Conservation (phyloP, 1,140 invertebrate genomes). For the Antheraea pernyi region DNA sequence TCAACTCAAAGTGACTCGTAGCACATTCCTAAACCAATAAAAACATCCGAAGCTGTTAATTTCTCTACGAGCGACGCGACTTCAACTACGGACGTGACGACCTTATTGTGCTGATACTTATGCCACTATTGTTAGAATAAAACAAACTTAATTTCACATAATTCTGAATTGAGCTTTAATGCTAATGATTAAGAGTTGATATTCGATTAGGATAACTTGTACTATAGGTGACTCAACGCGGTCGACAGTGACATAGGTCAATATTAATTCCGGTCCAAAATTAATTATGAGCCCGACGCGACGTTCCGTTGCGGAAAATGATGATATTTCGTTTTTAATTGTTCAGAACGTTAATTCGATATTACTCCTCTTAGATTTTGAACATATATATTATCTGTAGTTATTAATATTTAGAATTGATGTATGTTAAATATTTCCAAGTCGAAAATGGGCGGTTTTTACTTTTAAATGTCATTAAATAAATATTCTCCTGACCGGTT, state of each 20-base stretch:
- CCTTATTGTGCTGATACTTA: constrained; percentile 54
- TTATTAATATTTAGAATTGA: too few relatives aligned
- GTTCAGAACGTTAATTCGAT: too few relatives aligned
- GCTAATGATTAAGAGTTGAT: constrained; percentile 7
- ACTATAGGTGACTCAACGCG: not conserved
- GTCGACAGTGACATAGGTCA: constrained; percentile 43
- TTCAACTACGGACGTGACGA: constrained; percentile 44
- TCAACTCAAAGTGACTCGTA: not conserved
- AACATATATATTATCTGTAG: too few relatives aligned
- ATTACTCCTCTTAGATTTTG: too few relatives aligned
- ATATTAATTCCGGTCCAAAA: constrained; percentile 47
- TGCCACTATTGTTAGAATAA: constrained; percentile 40
- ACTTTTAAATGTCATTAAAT: too few relatives aligned
- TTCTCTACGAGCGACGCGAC: constrained; percentile 28
- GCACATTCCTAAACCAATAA: constrained; percentile 21
- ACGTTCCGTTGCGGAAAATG: constrained; percentile 42
- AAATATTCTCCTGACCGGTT: too few relatives aligned
- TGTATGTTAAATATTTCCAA: too few relatives aligned
- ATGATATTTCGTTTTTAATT: not conserved
- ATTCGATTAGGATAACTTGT: constrained; percentile 14
- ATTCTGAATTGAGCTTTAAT: constrained; percentile 16
- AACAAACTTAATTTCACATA: not conserved
- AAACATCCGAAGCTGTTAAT: constrained; percentile 31
- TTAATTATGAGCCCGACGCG: constrained; percentile 50
- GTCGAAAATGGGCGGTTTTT: too few relatives aligned